Conservation (phyloP, 2,113 vertebrate species). For the Oryzias curvinotus region DNA sequence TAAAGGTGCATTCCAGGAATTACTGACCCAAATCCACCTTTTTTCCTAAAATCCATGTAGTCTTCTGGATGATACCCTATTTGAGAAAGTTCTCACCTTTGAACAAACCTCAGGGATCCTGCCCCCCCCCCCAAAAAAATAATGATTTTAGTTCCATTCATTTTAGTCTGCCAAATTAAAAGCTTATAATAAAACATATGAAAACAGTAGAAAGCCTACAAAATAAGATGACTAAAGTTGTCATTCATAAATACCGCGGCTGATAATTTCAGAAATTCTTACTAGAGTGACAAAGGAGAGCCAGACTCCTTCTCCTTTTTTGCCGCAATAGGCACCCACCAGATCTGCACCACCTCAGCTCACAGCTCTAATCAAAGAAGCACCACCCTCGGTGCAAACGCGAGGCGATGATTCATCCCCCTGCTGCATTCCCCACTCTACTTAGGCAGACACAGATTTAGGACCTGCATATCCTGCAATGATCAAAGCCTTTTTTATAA, state of each 20-base stretch:
- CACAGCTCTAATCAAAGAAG: conserved; percentile 54
- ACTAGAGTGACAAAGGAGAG: background rate
- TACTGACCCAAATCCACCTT: too few species aligned
- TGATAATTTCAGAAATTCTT: conserved; percentile 7
- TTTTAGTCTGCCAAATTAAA: too few species aligned
- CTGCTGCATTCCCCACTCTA: conserved; percentile 16
- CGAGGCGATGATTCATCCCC: conserved; percentile 53
- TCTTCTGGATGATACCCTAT: too few species aligned
- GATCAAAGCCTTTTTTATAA: background rate
- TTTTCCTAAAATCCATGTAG: too few species aligned
- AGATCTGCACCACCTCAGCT: conserved; percentile 18
- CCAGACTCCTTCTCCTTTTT: conserved; percentile 4
- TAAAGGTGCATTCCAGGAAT: too few species aligned
- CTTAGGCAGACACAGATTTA: conserved; percentile 30
- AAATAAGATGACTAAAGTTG: background rate
- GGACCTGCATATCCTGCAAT: conserved; percentile 10
- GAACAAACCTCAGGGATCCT: too few species aligned
- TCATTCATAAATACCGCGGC: background rate
- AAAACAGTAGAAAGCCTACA: background rate
- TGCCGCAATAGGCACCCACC: conserved; percentile 17
- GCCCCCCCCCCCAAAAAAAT: too few species aligned
- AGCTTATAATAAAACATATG: too few species aligned
- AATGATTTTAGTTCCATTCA: too few species aligned
- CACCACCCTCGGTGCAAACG: conserved; percentile 34
- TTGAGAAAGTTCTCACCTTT: too few species aligned